Base-by-base conservation (phyloP, 2,888 invertebrate genomes). In the Barypeithes pellucidus region DNA sequence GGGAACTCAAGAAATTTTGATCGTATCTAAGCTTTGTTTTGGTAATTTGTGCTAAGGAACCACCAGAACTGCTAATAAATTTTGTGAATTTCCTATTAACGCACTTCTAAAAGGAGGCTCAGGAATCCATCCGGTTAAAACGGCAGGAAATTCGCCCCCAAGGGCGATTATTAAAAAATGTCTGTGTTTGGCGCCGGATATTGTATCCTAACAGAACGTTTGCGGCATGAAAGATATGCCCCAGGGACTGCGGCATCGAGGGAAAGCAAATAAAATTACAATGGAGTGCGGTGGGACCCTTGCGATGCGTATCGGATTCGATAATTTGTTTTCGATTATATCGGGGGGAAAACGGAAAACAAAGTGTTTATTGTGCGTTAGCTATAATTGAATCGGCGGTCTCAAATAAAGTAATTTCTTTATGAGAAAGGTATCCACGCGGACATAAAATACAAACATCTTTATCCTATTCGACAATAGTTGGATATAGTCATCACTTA, bases 161-260 rank as follows among this genome's bases (percentile, higher is more conserved):
- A 83, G 83, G 80, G 72, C 79, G 79, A 83, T 85, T 84, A 84
- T 80, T 81, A 71, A 83, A 84, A 83, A 84, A 84, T 81, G 82
- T 82, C 80, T 82, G 80, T 84, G 85, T 85, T 85, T 85, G 84
- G 83, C 84, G 82, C 82, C 83, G 85, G 85, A 85, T 84, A 84
- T 84, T 84, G 80, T 82, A 80, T 81, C 79, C 79, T 82, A 83
- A 84, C 80, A 81, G 80, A 83, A 77, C 76, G 75, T 71, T 75
- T 75, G 75, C 75, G 71, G 70, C 67, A 67, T 29, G 59, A 61
- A 71, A 70, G 75, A 75, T 75, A 71, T 67, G 69, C 73, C 73
- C 24, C 50, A 60, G 73, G 73, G 73, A 60, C 39, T 61, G 70
- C 70, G 73, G 54, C 50, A 41, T 65, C 22, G 41, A 22, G 65